A percentile compares a stretch with the other conserved stretches of the same genome.
These are phyloP conservation scores for Coranthus polyacanthus DNA, from an alignment of 2,797 vertebrate species.

Conservation along the genomic window DNA sequence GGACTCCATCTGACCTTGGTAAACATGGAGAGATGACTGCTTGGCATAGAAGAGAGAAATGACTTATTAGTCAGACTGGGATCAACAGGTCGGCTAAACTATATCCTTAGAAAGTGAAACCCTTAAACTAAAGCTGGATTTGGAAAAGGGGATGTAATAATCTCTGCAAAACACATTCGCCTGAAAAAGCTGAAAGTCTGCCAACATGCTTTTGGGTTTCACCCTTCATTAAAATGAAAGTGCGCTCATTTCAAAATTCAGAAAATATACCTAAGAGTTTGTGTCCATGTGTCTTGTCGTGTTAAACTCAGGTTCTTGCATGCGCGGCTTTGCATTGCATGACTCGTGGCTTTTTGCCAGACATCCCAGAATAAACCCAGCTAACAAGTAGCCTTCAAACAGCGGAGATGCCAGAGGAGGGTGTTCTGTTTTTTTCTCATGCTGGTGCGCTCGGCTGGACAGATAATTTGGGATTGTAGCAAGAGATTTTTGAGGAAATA, in stretches of 20 bases:
- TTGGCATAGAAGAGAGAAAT: neutral
- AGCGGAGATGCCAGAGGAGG: constrained; percentile 37
- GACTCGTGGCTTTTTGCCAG: constrained; percentile 53
- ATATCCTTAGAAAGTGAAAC: neutral
- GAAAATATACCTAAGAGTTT: constrained; percentile 1
- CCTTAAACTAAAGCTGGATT: neutral
- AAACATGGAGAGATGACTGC: no score
- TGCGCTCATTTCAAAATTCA: neutral
- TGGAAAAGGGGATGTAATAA: neutral
- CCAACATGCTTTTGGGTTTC: neutral
- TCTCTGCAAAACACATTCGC: neutral
- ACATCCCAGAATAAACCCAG: constrained; percentile 47
- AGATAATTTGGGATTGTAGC: constrained; percentile 63
- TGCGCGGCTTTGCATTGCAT: constrained; percentile 35
- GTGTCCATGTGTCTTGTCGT: constrained; percentile 20
- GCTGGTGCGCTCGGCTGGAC: constrained; percentile 56
- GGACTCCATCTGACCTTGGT: neutral
- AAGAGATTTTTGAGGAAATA: constrained; percentile 70
- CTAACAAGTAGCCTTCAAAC: constrained; percentile 58
- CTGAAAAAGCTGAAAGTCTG: neutral
- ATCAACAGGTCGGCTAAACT: neutral
- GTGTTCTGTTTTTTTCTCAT: constrained; percentile 41
- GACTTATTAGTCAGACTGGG: neutral
- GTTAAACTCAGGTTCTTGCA: constrained; percentile 45
- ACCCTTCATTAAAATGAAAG: constrained; percentile 7